These are phyloP conservation scores for Conomelus anceps DNA, from an alignment of 2,888 invertebrate species.

Conservation along the genomic window DNA sequence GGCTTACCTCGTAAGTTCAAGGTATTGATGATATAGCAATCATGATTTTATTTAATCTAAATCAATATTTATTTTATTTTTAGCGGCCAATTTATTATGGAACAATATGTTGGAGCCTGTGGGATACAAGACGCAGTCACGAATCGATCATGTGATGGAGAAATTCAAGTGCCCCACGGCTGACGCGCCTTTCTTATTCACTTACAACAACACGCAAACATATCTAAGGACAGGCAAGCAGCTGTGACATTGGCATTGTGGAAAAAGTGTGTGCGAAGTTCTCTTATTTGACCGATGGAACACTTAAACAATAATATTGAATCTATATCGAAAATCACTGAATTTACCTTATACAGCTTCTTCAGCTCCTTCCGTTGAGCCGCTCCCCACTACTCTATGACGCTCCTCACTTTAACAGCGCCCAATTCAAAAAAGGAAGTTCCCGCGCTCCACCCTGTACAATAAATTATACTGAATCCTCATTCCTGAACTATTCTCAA, in stretches of 20 bases:
- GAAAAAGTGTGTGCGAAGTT: slow-evolving; percentile 34
- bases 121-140: slow-evolving; percentile 53
- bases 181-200: slow-evolving; percentile 58
- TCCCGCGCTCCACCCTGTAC: no score
- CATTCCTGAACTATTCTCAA: no score
- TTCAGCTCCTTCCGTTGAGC: no score
- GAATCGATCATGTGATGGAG: slow-evolving; percentile 52
- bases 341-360: no score
- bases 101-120: slow-evolving; percentile 65
- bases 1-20: background rate
- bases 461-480: no score
- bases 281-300: no score
- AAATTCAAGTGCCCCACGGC: slow-evolving; percentile 54
- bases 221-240: slow-evolving; percentile 46
- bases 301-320: no score
- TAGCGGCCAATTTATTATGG: slow-evolving; percentile 66
- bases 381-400: no score
- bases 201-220: slow-evolving; percentile 39
- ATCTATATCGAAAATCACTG: no score
- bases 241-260: slow-evolving; percentile 24
- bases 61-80: slow-evolving; percentile 26
- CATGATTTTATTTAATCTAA: background rate
- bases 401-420: no score
- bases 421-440: no score
- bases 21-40: background rate